These are phyloP conservation scores for Philopotamus ludificatus DNA, from an alignment of 1,140 invertebrate genomes.

Conservation along the genomic window DNA sequence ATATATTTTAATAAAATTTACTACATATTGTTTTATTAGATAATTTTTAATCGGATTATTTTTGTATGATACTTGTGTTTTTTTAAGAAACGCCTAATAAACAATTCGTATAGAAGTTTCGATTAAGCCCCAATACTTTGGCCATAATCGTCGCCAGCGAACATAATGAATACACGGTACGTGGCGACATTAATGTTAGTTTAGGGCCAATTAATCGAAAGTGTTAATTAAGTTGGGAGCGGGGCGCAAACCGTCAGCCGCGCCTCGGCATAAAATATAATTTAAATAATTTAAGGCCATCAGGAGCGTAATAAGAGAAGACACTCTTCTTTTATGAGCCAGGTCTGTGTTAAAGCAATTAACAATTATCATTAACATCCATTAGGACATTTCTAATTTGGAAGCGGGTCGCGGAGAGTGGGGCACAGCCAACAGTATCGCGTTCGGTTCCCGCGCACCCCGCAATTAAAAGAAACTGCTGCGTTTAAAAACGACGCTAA, in stretches of 20 bases:
- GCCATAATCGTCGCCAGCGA: not conserved
- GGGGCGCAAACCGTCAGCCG: not conserved
- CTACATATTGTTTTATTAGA: too few relatives aligned
- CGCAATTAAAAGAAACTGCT: constrained; percentile 27
- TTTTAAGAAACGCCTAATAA: not conserved
- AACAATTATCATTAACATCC: constrained; percentile 41
- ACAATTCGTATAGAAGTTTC: not conserved
- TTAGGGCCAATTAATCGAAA: constrained; percentile 29
- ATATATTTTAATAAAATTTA: too few relatives aligned
- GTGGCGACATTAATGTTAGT: constrained; percentile 26
- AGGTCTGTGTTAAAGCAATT: constrained; percentile 31
- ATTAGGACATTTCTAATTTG: constrained; percentile 34
- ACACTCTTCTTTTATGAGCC: constrained; percentile 38
- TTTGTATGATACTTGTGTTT: not conserved
- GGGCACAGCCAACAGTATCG: constrained; percentile 6
- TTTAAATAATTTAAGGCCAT: constrained; percentile 39
- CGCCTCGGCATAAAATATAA: constrained; percentile 26
- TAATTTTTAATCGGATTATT: too few relatives aligned
- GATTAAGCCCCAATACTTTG: not conserved
- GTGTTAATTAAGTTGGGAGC: constrained; percentile 34
- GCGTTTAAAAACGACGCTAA: constrained; percentile 14
- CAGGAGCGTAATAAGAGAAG: constrained; percentile 36
- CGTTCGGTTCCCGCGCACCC: constrained; percentile 1
- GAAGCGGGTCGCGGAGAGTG: not conserved
- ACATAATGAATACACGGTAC: constrained; percentile 21